Evolutionary conservation across 2,888 invertebrate species (phyloP).

Genomic region (Leucophora obtusa): DNA sequence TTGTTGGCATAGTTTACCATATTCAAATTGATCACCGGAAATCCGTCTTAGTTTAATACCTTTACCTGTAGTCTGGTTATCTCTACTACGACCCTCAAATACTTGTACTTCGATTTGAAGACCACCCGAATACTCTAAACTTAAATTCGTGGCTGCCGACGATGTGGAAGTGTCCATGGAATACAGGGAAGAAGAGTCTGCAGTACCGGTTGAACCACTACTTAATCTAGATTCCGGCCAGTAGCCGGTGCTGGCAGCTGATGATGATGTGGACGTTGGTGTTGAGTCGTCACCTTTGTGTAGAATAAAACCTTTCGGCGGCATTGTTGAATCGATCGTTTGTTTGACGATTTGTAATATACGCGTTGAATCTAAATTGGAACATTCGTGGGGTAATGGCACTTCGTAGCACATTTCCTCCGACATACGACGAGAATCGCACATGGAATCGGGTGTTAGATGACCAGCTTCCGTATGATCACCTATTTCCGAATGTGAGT

Average conservation of each 20-base stretch:
- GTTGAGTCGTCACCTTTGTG: constrained; percentile 77
- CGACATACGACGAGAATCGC: constrained; percentile 77
- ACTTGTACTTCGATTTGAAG: constrained; percentile 92
- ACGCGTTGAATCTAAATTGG: constrained; percentile 87
- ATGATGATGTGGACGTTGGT: constrained; percentile 39
- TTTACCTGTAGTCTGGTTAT: constrained; percentile 83
- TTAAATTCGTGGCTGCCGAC: constrained; percentile 80
- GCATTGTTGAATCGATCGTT: constrained; percentile 88
- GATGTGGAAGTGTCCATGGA: constrained; percentile 54
- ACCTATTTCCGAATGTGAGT: constrained; percentile 81
- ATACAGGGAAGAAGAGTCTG: constrained; percentile 54
- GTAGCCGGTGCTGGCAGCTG: constrained; percentile 31
- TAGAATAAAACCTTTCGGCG: constrained; percentile 83
- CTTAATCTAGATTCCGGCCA: constrained; percentile 67
- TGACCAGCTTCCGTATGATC: constrained; percentile 79
- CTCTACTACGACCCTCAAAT: constrained; percentile 83
- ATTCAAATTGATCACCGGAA: constrained; percentile 92
- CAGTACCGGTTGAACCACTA: constrained; percentile 69
- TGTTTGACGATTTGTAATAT: constrained; percentile 89
- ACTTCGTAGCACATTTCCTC: constrained; percentile 83
- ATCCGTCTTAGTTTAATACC: constrained; percentile 91
- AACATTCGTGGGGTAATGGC: constrained; percentile 88
- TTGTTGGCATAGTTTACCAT: constrained; percentile 92
- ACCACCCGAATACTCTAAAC: constrained; percentile 88
- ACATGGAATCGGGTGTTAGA: constrained; percentile 78